Evolutionary conservation across 2,113 vertebrate genomes (phyloP), one percentile per base, ranked within the genome.

Genomic region (Picathartes gymnocephalus): DNA sequence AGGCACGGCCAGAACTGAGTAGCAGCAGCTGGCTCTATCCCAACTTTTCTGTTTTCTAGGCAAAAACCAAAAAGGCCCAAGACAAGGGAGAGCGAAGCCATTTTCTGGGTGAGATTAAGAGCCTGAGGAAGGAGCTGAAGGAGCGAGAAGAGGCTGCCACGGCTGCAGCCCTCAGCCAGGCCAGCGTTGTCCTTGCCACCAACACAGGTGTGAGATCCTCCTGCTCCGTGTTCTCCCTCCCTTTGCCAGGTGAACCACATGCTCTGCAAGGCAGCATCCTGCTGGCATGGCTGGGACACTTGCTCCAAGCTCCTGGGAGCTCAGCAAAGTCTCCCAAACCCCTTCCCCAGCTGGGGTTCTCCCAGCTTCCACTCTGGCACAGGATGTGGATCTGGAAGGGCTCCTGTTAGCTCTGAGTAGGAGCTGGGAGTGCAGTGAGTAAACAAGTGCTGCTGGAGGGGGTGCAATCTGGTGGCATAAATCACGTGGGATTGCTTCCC

Each of bases 101-200:
- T 39, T 97, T 98, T 31, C 98, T 97, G 77, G 95, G 94, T 10
- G 99, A 99, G 96, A 95, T 99, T 10, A 98, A 97, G 78, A 97
- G 97, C 33, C 95, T 99, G 35, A 98, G 98, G 57, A 99, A 98
- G 94, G 99, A 99, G 86, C 98, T 99, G 93, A 98, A 97, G 94
- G 97, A 94, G 53, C 97, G 99, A 65, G 99, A 99, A 77, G 98
- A 98, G n/a, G 87, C 98, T 0, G 99, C 99, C 53, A 98, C 98
- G 86, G 57, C 96, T 7, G 96, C 98, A 86, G 98, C 98, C 88
- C 98, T 99, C 21, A 97, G 94, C 45, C 72, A 92, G 1, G 99
- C 98, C 6, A 96, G 95, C 2, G 97, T 99, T 16, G 95, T 99
- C 88, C 98, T 99, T 27, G 98, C 99, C 18, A 99, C 99, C 4